Conservation (phyloP, 1,140 invertebrate species). For the Colletes latitarsis region DNA sequence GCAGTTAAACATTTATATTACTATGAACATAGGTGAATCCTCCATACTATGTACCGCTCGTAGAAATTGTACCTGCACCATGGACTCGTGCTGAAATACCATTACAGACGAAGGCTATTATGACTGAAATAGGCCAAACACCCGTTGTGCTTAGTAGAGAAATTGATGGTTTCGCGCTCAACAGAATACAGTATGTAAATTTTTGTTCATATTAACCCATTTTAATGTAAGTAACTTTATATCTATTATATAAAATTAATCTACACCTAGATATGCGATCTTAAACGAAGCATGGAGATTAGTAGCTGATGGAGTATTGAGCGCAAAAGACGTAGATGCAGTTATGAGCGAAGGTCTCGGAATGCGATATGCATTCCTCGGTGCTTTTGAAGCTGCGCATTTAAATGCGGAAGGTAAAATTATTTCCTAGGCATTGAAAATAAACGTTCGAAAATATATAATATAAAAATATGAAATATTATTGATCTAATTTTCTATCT, state of each 20-base stretch:
- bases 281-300: slow-evolving; percentile 96
- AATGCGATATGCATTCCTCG: slow-evolving; percentile 96
- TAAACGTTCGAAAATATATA: too few relatives aligned
- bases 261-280: slow-evolving; percentile 89
- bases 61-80: slow-evolving; percentile 96
- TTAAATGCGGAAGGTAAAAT: slow-evolving; percentile 94
- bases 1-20: neutral
- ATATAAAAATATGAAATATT: neutral
- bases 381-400: slow-evolving; percentile 96
- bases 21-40: slow-evolving; percentile 89
- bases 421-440: neutral
- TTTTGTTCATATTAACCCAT: neutral
- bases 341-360: slow-evolving; percentile 97
- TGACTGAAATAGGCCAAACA: slow-evolving; percentile 94
- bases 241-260: slow-evolving; percentile 7
- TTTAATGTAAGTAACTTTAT: neutral
- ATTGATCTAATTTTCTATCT: neutral
- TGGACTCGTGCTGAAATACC: slow-evolving; percentile 90
- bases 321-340: slow-evolving; percentile 94
- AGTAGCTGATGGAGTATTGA: slow-evolving; percentile 91
- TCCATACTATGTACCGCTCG: slow-evolving; percentile 96
- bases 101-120: slow-evolving; percentile 86
- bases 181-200: slow-evolving; percentile 91
- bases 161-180: slow-evolving; percentile 95
- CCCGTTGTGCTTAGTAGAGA: slow-evolving; percentile 93